Percentiles rank a stretch among this genome's conserved stretches.
These are phyloP conservation scores for Zaprionus vittiger DNA, from an alignment of 1,140 invertebrate species.

Conservation along the genomic window DNA sequence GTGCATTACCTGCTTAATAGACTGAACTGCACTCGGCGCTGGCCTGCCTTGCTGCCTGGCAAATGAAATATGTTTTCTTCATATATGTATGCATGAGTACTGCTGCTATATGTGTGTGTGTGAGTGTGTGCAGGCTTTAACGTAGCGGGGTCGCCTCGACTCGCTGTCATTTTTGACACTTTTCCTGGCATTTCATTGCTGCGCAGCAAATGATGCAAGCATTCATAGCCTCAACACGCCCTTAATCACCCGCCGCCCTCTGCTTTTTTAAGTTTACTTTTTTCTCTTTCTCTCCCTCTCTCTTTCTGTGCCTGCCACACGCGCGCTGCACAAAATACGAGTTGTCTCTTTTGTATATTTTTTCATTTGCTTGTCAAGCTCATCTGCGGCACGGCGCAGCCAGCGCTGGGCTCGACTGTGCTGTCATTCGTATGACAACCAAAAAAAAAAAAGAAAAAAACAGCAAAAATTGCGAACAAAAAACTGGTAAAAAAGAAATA, in stretches of 20 bases:
- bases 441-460: constrained; percentile 7
- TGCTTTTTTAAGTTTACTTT: constrained; percentile 21
- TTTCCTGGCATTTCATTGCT: constrained; percentile 68
- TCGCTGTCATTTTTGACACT: constrained; percentile 56
- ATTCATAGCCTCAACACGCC: not conserved
- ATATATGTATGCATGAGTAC: constrained; percentile 6
- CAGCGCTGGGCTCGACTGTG: constrained; percentile 6
- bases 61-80: constrained; percentile 56
- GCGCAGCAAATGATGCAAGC: constrained; percentile 67
- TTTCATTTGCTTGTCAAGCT: constrained; percentile 75
- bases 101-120: not conserved
- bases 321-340: constrained; percentile 34
- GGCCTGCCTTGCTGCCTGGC: constrained; percentile 2
- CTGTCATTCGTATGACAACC: constrained; percentile 63
- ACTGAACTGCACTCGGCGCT: constrained; percentile 23
- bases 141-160: constrained; percentile 19
- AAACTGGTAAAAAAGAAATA: constrained; percentile 48
- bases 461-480: constrained; percentile 7
- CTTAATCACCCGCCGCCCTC: constrained; percentile 13
- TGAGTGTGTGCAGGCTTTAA: constrained; percentile 10
- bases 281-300: constrained; percentile 18
- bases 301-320: constrained; percentile 11
- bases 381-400: constrained; percentile 58
- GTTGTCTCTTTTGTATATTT: constrained; percentile 40
- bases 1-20: constrained; percentile 69